Percentiles rank a stretch among this genome's conserved stretches.
These are phyloP conservation scores for Lycia hirtaria DNA, from an alignment of 2,888 invertebrate genomes.

Conservation along the genomic window DNA sequence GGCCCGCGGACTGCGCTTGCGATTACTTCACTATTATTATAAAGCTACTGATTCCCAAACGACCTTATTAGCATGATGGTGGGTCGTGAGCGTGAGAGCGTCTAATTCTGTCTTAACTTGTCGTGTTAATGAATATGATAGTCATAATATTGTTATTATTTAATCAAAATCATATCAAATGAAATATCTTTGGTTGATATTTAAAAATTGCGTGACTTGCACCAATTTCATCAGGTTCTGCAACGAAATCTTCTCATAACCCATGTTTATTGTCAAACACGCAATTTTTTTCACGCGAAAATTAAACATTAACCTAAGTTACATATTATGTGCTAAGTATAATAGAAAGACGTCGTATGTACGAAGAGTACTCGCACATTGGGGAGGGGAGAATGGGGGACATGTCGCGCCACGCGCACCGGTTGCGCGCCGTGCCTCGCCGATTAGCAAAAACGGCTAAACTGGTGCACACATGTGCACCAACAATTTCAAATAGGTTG, in stretches of 20 bases:
- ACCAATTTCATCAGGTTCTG: conserved; percentile 5
- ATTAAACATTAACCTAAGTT: too few relatives aligned
- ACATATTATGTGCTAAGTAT: too few relatives aligned
- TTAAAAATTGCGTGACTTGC: not conserved
- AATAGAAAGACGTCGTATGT: too few relatives aligned
- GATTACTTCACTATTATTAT: conserved; percentile 67
- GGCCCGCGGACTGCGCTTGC: conserved; percentile 60
- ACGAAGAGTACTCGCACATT: too few relatives aligned
- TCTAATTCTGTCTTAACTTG: conserved; percentile 37
- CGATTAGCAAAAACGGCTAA: too few relatives aligned
- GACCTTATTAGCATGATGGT: conserved; percentile 54
- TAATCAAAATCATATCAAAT: too few relatives aligned
- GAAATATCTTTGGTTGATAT: not conserved
- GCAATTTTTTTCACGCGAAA: not conserved
- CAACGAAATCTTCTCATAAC: not conserved
- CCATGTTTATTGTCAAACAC: not conserved
- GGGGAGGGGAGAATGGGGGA: too few relatives aligned
- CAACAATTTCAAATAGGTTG: too few relatives aligned
- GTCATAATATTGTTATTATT: too few relatives aligned
- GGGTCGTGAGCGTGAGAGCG: conserved; percentile 59
- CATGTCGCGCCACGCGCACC: too few relatives aligned
- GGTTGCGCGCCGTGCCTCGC: too few relatives aligned
- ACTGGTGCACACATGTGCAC: too few relatives aligned
- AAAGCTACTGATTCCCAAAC: conserved; percentile 72
- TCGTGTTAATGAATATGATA: not conserved